Conservation (phyloP, 2,797 vertebrate species). For the Tenualosa thibaudeaui region DNA sequence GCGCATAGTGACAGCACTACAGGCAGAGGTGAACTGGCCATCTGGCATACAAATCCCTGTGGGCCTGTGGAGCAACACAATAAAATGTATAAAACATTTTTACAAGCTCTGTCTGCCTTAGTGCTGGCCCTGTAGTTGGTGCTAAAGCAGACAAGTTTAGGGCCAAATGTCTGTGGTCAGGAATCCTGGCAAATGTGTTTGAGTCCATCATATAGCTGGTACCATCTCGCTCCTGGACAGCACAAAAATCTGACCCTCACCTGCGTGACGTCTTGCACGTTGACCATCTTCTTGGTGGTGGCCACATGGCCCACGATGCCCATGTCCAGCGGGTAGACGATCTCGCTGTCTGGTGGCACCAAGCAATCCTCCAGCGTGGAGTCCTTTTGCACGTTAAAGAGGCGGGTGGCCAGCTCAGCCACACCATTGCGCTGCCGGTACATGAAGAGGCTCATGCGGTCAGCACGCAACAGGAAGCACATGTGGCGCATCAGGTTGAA, state of each 20-base stretch:
- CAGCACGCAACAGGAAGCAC: slow-evolving; percentile 79
- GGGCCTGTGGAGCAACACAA: too few species aligned
- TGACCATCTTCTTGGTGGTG: slow-evolving; percentile 81
- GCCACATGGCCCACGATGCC: slow-evolving; percentile 85
- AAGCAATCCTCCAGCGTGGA: slow-evolving; percentile 80
- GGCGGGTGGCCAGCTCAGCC: slow-evolving; percentile 83
- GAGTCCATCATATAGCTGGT: neutral
- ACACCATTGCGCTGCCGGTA: slow-evolving; percentile 85
- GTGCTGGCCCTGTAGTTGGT: too few species aligned
- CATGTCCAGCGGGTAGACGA: slow-evolving; percentile 87
- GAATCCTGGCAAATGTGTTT: neutral
- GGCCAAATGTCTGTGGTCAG: too few species aligned
- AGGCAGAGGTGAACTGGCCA: too few species aligned
- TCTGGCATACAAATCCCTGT: too few species aligned
- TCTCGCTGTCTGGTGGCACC: slow-evolving; percentile 84
- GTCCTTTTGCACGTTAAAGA: slow-evolving; percentile 84
- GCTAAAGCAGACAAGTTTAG: too few species aligned
- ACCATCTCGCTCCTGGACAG: neutral
- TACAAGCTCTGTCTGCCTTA: too few species aligned
- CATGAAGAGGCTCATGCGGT: slow-evolving; percentile 89
- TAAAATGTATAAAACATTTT: too few species aligned
- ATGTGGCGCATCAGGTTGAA: slow-evolving; percentile 86
- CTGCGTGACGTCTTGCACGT: slow-evolving; percentile 75
- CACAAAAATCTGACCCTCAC: slow-evolving; percentile 53
- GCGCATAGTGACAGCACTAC: neutral